A percentile compares a stretch with the other conserved stretches of the same genome.
These are phyloP conservation scores for Bombylius major DNA, from an alignment of 2,888 invertebrate species.

Conservation along the genomic window DNA sequence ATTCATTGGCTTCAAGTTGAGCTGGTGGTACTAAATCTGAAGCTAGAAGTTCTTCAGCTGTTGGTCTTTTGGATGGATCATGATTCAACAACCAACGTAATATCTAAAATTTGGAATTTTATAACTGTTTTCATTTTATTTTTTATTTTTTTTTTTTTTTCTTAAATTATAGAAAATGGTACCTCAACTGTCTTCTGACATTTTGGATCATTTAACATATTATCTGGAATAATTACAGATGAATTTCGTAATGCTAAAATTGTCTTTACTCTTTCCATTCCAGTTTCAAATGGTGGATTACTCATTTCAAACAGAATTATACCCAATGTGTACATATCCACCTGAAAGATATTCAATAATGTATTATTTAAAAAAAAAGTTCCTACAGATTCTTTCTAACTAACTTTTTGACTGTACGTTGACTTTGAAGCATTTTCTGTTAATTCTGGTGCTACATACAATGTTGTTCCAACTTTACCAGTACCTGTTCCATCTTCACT, in stretches of 20 bases:
- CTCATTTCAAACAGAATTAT: constrained; percentile 96
- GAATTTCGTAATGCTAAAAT: constrained; percentile 57
- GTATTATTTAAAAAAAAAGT: not conserved
- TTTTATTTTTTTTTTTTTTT: not conserved
- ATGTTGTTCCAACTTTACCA: constrained; percentile 82
- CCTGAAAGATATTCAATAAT: not conserved
- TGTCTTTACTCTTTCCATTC: constrained; percentile 78
- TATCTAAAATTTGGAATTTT: constrained; percentile 36
- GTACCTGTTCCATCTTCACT: constrained; percentile 42
- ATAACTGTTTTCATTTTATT: not conserved
- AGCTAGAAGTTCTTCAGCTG: constrained; percentile 68
- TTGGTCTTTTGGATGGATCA: constrained; percentile 70
- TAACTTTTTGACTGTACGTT: constrained; percentile 74
- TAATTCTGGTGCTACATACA: constrained; percentile 93
- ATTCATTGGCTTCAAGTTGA: constrained; percentile 70
- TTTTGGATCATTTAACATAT: constrained; percentile 39
- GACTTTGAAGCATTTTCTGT: constrained; percentile 54
- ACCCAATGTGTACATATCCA: constrained; percentile 71
- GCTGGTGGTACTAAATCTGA: constrained; percentile 77
- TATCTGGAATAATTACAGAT: constrained; percentile 57
- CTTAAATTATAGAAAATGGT: constrained; percentile 6
- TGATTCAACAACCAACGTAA: constrained; percentile 66
- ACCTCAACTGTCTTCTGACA: constrained; percentile 42
- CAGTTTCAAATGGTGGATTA: constrained; percentile 67
- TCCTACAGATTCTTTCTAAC: not conserved